Base-by-base conservation (phyloP, 2,797 vertebrate species). In the Lacerta viridis region DNA sequence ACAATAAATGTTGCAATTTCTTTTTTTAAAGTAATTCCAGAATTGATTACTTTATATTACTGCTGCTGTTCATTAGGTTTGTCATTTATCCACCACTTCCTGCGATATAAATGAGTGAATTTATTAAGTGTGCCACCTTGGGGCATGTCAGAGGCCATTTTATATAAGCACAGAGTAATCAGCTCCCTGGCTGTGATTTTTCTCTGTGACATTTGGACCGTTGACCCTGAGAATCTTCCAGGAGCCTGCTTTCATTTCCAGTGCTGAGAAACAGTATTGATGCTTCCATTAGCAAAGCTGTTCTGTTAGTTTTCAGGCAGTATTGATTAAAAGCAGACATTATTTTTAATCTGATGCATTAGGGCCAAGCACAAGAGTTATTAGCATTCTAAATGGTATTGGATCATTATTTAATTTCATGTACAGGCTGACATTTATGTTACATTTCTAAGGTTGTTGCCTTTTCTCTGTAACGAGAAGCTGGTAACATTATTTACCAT, bases 111-210 rank as follows among this genome's bases (percentile, higher is more conserved):
- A 84, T 84, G 39, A 36, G 55, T 64, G 39, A 10, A 83, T 88
- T 83, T 77, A 88, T 83, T 50, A 83, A 77, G 15, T 66, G 33
- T 50, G 59, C 72, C 72, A 68, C 68, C 50, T 88, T 84, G 20
- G 87, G 29, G 46, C 25, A 59, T 36, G 23, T 25, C 33, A 68
- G n/a, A 88, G 81, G 66, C 46, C 50, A 72, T 80, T 83, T 64
- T 61, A 15, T 72, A 80, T 61, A 46, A 72, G 23, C 15, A 33
- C 6, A 36, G 17, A 46, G 55, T 64, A 89, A 74, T 84, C 68
- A 80, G 83, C 29, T 85, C 41, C 41, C 68, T 50, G 8, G 4
- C n/a, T 9, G 29, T 66, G n/a, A 33, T 66, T 74, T 72, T 80
- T 74, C 68, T 74, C 50, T 64, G 23, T 80, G 68, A 64, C 69